A percentile compares a stretch with the other conserved stretches of the same genome.
phyloP scores from a whole-genome alignment of 2,797 vertebrate genomes.

The Malurus splendens region DNA sequence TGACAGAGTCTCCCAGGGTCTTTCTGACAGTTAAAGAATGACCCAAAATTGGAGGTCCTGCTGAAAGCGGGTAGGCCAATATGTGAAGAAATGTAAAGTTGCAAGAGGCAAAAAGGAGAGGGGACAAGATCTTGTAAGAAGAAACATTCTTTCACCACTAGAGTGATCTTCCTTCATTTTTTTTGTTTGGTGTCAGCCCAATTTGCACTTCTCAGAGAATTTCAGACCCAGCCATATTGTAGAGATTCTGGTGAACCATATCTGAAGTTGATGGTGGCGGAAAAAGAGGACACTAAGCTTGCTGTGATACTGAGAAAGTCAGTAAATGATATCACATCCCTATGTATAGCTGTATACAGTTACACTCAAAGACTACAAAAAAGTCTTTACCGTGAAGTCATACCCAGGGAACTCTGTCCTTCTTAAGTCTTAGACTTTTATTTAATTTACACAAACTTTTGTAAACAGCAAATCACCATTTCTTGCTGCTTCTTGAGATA shows the following conservation, averaged over 20 bases:
- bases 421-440: background rate
- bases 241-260: background rate
- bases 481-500: background rate
- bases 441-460: background rate
- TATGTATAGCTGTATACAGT: background rate
- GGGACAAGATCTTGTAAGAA: background rate
- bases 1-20: rapidly evolving
- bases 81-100: background rate
- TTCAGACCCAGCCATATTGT: background rate
- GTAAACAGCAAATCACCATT: background rate
- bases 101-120: background rate
- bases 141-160: background rate
- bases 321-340: background rate
- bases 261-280: background rate
- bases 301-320: background rate
- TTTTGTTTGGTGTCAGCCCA: background rate
- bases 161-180: background rate
- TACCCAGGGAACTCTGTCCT: background rate
- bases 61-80: rapidly evolving
- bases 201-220: background rate
- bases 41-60: rapidly evolving
- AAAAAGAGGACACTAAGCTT: background rate
- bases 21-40: background rate
- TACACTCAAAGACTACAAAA: background rate
- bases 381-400: background rate